A percentile compares a stretch with the other conserved stretches of the same genome.
Evolutionary conservation across 2,888 invertebrate genomes (phyloP).

Genomic region (Agrochola lychnidis): DNA sequence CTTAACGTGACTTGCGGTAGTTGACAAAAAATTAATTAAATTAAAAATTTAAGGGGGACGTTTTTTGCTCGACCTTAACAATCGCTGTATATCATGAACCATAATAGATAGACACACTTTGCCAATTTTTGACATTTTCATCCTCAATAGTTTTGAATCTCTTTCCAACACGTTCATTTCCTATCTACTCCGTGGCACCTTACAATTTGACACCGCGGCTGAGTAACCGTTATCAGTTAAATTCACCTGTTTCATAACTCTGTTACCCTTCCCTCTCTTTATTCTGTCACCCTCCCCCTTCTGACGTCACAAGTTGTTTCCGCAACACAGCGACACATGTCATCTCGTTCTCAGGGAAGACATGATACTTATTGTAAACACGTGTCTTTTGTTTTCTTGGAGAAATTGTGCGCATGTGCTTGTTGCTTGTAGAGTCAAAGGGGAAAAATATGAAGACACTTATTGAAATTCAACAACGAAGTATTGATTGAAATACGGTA

Average conservation of each 20-base stretch:
- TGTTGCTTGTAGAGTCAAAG: background rate
- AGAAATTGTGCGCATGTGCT: constrained; percentile 25
- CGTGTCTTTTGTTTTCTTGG: constrained; percentile 29
- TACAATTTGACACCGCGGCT: background rate
- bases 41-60: too few relatives aligned
- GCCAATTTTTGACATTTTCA: too few relatives aligned
- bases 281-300: background rate
- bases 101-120: too few relatives aligned
- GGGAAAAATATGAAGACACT: background rate
- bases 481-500: background rate
- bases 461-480: background rate
- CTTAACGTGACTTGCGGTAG: too few relatives aligned
- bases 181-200: background rate
- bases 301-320: constrained; percentile 36
- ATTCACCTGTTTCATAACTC: background rate
- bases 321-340: constrained; percentile 46
- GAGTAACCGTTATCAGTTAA: background rate
- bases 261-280: background rate
- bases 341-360: constrained; percentile 50
- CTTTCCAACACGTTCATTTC: background rate
- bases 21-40: too few relatives aligned
- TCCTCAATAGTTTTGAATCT: background rate
- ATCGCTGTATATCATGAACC: too few relatives aligned
- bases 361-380: constrained; percentile 49
- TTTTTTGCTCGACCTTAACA: too few relatives aligned